Conservation (phyloP, 2,888 invertebrate species). For the Lamellibrachia columna region DNA sequence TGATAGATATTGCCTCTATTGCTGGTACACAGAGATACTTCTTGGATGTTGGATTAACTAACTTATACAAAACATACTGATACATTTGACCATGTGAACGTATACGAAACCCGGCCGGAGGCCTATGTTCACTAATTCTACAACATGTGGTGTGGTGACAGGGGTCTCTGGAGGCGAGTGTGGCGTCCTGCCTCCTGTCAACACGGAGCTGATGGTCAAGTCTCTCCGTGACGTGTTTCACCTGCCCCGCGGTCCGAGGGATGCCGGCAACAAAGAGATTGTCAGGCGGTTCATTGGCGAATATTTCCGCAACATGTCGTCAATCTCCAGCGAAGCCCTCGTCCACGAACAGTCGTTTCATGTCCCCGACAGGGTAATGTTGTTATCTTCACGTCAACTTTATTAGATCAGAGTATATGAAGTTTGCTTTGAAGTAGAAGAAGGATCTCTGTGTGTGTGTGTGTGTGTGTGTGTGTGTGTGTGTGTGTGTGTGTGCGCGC, state of each 20-base stretch:
- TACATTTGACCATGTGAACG: too few relatives aligned
- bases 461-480: too few relatives aligned
- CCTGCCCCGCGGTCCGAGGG: background rate
- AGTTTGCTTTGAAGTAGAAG: too few relatives aligned
- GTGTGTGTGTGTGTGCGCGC: too few relatives aligned
- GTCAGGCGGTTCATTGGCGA: background rate
- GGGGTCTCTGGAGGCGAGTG: background rate
- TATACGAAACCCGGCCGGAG: too few relatives aligned
- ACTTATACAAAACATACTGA: too few relatives aligned
- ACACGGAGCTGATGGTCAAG: background rate
- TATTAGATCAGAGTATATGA: background rate
- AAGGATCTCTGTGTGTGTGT: too few relatives aligned
- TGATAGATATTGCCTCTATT: too few relatives aligned
- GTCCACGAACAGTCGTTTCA: background rate
- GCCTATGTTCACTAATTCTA: too few relatives aligned
- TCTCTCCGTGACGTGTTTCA: background rate
- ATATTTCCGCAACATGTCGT: background rate
- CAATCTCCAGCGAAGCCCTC: background rate
- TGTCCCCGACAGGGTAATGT: background rate
- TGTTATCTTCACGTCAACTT: background rate
- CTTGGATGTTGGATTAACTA: too few relatives aligned
- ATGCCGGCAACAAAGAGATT: background rate
- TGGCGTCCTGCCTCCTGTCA: background rate
- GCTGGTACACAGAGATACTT: too few relatives aligned
- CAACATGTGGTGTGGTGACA: background rate